A percentile compares a stretch with the other conserved stretches of the same genome.
phyloP scores from a whole-genome alignment of 1,140 invertebrate genomes.

The Drosophila suzukii region DNA sequence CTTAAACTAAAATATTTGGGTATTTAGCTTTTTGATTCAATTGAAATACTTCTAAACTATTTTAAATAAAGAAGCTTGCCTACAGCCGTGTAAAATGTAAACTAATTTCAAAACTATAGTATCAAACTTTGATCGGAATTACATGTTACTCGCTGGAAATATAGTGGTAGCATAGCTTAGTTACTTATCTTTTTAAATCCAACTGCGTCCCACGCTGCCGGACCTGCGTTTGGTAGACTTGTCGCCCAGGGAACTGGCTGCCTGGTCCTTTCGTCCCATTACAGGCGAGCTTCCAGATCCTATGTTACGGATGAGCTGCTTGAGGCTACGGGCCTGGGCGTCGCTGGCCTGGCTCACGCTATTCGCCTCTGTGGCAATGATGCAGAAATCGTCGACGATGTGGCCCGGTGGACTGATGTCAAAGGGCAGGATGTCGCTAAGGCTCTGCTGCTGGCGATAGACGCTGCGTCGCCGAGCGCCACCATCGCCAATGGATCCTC shows the following conservation, averaged over 20 bases:
- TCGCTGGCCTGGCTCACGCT: slow-evolving; percentile 84
- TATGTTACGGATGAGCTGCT: slow-evolving; percentile 92
- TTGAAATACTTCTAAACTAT: background rate
- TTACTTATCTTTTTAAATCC: slow-evolving; percentile 56
- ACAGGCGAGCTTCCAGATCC: slow-evolving; percentile 91
- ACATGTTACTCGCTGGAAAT: background rate
- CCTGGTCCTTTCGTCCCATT: slow-evolving; percentile 88
- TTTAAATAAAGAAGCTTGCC: too few relatives aligned
- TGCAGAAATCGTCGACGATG: slow-evolving; percentile 96
- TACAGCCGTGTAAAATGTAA: too few relatives aligned
- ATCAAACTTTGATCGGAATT: background rate
- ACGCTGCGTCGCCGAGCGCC: slow-evolving; percentile 85
- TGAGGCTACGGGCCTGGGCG: slow-evolving; percentile 89
- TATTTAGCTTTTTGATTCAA: background rate
- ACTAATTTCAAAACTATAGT: background rate
- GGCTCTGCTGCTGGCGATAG: slow-evolving; percentile 85
- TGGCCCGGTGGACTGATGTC: slow-evolving; percentile 89
- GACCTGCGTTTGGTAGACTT: slow-evolving; percentile 73
- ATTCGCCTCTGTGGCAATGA: slow-evolving; percentile 91
- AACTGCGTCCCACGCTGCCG: slow-evolving; percentile 80
- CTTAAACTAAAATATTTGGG: background rate
- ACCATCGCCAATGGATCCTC: slow-evolving; percentile 37
- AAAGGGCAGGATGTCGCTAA: slow-evolving; percentile 86
- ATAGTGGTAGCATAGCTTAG: background rate
- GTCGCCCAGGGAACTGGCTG: slow-evolving; percentile 30